Percentiles rank a stretch among this genome's conserved stretches.
phyloP scores from a whole-genome alignment of 2,888 invertebrate species.

The Reticulitermes lucifugus region DNA sequence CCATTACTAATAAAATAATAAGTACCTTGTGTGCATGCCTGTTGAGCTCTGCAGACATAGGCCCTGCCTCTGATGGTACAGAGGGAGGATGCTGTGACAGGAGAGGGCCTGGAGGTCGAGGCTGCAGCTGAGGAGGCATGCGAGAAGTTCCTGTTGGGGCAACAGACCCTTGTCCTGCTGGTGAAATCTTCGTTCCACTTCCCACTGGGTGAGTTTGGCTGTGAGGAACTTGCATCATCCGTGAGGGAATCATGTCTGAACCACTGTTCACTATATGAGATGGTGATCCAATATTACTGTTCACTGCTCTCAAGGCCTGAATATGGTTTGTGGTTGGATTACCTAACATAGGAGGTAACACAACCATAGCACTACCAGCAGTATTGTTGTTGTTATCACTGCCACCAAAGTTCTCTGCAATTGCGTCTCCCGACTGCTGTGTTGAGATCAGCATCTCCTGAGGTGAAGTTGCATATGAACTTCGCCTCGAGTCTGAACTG shows the following conservation, averaged over 20 bases:
- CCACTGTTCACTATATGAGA: constrained; percentile 22
- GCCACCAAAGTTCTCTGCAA: not conserved
- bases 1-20: not conserved
- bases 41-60: constrained; percentile 69
- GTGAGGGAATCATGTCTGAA: not conserved
- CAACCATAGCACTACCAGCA: constrained; percentile 26
- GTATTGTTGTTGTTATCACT: constrained; percentile 27
- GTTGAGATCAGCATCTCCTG: not conserved
- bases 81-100: constrained; percentile 39
- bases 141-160: constrained; percentile 26
- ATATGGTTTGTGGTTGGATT: constrained; percentile 23
- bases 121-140: constrained; percentile 46
- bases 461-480: constrained; percentile 30
- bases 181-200: constrained; percentile 26
- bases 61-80: constrained; percentile 65
- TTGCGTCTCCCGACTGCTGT: not conserved
- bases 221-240: constrained; percentile 6
- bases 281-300: constrained; percentile 25
- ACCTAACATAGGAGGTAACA: constrained; percentile 24
- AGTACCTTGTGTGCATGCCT: constrained; percentile 72
- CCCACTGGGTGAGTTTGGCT: not conserved
- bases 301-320: constrained; percentile 30
- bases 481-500: constrained; percentile 18
- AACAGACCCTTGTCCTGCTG: constrained; percentile 44
- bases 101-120: constrained; percentile 43